Percentiles rank a stretch among this genome's conserved stretches.
These are phyloP conservation scores for Nothobranchius furzeri DNA, from an alignment of 2,113 vertebrate species.

Conservation along the genomic window DNA sequence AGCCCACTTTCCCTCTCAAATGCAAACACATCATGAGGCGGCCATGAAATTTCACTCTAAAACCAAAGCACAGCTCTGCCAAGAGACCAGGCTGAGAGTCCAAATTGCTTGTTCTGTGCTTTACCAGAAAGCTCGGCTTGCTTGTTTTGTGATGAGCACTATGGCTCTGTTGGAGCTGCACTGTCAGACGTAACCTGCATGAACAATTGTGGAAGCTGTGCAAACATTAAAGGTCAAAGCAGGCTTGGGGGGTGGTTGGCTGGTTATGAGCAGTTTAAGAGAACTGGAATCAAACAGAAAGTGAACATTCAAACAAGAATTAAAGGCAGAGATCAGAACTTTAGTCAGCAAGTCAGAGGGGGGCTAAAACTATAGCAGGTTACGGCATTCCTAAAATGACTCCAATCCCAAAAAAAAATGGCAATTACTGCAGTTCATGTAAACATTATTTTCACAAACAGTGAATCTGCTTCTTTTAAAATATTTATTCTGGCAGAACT, in stretches of 20 bases:
- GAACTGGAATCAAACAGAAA: no score
- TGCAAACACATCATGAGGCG: slow-evolving; percentile 43
- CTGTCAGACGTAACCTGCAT: slow-evolving; percentile 33
- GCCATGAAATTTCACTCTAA: slow-evolving; percentile 36
- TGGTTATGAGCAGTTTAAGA: background rate
- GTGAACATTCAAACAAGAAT: no score
- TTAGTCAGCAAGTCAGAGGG: no score
- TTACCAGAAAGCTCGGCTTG: slow-evolving; percentile 17
- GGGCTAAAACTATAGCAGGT: no score
- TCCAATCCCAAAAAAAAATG: no score
- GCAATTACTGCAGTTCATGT: no score
- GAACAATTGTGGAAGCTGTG: slow-evolving; percentile 3
- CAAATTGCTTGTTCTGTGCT: slow-evolving; percentile 14
- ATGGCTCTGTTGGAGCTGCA: slow-evolving; percentile 26
- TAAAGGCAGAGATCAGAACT: no score
- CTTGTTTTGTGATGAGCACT: slow-evolving; percentile 30
- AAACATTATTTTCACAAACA: no score
- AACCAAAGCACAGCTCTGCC: slow-evolving; percentile 22
- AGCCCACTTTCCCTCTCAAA: slow-evolving; percentile 14
- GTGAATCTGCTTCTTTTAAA: no score
- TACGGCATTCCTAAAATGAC: no score
- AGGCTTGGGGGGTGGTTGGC: background rate
- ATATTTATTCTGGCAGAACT: no score
- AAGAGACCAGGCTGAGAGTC: slow-evolving; percentile 12
- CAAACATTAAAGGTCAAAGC: slow-evolving; percentile 13